Conservation (phyloP, 2,888 invertebrate genomes). For the Itoplectis maculator region DNA sequence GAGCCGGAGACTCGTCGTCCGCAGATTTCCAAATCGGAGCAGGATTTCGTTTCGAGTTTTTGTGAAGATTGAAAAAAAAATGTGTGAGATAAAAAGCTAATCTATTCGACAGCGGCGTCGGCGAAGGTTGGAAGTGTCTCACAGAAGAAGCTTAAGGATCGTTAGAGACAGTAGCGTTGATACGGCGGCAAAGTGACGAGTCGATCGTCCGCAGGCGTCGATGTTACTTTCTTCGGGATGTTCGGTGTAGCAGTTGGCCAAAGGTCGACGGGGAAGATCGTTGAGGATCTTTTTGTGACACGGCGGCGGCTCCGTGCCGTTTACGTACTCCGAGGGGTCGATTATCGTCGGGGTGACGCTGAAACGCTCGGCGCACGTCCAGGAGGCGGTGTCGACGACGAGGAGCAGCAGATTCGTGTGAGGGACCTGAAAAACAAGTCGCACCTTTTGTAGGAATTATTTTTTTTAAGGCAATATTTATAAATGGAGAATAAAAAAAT, state of each 20-base stretch:
- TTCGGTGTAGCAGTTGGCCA: conserved; percentile 92
- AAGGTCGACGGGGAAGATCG: conserved; percentile 88
- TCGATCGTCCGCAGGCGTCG: conserved; percentile 83
- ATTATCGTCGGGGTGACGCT: conserved; percentile 86
- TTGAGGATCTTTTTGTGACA: conserved; percentile 92
- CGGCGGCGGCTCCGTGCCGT: conserved; percentile 85
- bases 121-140: not conserved
- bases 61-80: not conserved
- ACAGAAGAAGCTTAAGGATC: conserved; percentile 68
- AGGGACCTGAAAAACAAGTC: conserved; percentile 86
- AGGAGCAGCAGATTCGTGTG: conserved; percentile 92
- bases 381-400: conserved; percentile 87
- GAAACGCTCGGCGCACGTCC: conserved; percentile 85
- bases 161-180: conserved; percentile 67
- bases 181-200: conserved; percentile 72
- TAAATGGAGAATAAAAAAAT: too few relatives aligned
- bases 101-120: conserved; percentile 13
- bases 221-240: conserved; percentile 88
- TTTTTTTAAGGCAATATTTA: not conserved
- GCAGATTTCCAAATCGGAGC: not conserved
- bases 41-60: not conserved
- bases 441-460: not conserved
- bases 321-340: conserved; percentile 82
- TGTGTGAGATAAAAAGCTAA: conserved; percentile 48
- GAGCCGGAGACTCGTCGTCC: too few relatives aligned